These are phyloP conservation scores for Petrolisthes cinctipes DNA, from an alignment of 2,888 invertebrate genomes.

Conservation along the genomic window DNA sequence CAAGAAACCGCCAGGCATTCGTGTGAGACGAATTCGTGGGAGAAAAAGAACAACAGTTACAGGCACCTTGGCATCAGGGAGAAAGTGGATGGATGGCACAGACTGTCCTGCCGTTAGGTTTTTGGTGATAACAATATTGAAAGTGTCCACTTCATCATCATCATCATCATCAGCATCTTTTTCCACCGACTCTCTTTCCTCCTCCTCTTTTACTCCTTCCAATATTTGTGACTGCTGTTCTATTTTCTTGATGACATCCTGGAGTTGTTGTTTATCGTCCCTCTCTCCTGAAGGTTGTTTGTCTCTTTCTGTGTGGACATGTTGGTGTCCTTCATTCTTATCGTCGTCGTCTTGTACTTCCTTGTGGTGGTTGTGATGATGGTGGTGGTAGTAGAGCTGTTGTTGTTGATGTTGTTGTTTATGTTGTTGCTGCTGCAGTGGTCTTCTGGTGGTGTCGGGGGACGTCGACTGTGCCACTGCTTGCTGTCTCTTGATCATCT, in stretches of 20 bases:
- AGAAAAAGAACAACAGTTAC: too few species aligned
- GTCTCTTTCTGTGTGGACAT: not conserved
- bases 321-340: not conserved
- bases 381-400: not conserved
- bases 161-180: not conserved
- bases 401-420: not conserved
- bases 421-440: not conserved
- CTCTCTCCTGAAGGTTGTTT: not conserved
- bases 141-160: constrained; percentile 24
- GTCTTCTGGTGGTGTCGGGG: not conserved
- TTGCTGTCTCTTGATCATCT: not conserved
- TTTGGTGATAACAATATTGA: constrained; percentile 57
- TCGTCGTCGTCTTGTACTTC: not conserved
- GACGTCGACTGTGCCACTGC: not conserved
- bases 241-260: not conserved
- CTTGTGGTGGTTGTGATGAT: not conserved
- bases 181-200: not conserved
- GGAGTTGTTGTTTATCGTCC: not conserved
- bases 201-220: not conserved
- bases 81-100: constrained; percentile 32
- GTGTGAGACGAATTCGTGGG: too few species aligned
- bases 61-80: constrained; percentile 42
- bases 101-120: constrained; percentile 50
- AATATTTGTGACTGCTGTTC: not conserved
- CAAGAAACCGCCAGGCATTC: too few species aligned